These are phyloP conservation scores for Deilephila porcellus DNA, from an alignment of 2,888 invertebrate species.

Conservation along the genomic window DNA sequence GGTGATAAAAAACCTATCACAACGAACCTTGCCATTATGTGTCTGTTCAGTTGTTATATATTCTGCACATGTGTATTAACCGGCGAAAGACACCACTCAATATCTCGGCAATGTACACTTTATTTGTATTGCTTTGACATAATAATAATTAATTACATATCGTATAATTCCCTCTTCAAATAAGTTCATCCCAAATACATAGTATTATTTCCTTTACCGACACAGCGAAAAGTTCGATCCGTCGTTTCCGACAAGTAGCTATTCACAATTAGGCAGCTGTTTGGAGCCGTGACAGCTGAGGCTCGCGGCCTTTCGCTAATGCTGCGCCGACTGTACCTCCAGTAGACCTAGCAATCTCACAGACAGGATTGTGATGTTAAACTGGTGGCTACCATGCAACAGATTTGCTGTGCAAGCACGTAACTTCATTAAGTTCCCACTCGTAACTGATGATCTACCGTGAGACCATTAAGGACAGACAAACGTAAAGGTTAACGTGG, in stretches of 20 bases:
- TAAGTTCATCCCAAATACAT: not conserved
- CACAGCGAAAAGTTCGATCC: conserved; percentile 9
- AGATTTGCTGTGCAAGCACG: too few relatives aligned
- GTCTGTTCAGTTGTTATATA: too few relatives aligned
- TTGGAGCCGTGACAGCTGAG: conserved; percentile 53
- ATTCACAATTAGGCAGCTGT: conserved; percentile 54
- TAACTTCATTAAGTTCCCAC: too few relatives aligned
- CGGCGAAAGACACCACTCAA: too few relatives aligned
- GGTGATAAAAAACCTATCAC: too few relatives aligned
- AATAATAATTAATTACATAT: not conserved
- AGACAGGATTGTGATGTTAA: conserved; percentile 34
- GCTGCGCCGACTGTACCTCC: conserved; percentile 59
- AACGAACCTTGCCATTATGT: too few relatives aligned
- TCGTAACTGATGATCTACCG: too few relatives aligned
- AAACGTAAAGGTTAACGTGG: too few relatives aligned
- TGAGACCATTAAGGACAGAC: too few relatives aligned
- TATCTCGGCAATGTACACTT: too few relatives aligned
- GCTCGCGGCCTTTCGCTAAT: conserved; percentile 55
- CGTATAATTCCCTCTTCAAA: not conserved
- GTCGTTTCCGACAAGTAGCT: conserved; percentile 29
- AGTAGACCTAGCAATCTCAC: conserved; percentile 41
- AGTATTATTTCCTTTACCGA: not conserved
- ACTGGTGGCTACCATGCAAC: not conserved
- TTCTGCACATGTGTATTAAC: too few relatives aligned
- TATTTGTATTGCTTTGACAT: too few relatives aligned